Percentiles rank a stretch among this genome's conserved stretches.
Evolutionary conservation across 2,888 invertebrate genomes (phyloP).

Genomic region (Drosophila peninsularis): DNA sequence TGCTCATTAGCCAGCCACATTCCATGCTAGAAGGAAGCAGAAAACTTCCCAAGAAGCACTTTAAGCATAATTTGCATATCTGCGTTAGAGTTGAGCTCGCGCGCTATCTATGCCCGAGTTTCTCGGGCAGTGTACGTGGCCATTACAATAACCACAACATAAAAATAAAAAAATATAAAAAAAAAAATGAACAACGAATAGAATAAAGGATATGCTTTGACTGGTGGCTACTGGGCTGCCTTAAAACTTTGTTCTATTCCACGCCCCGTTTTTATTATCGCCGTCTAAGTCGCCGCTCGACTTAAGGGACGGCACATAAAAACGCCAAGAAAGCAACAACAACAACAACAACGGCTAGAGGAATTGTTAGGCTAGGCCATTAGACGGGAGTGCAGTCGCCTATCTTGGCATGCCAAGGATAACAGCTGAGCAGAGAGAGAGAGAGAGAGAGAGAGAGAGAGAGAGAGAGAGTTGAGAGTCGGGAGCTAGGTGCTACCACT

Average conservation of each 20-base stretch:
- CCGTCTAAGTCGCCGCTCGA: slow-evolving; percentile 53
- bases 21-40: slow-evolving; percentile 4
- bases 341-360: slow-evolving; percentile 15
- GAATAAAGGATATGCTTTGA: slow-evolving; percentile 65
- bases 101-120: slow-evolving; percentile 28
- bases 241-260: slow-evolving; percentile 70
- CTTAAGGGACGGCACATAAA: slow-evolving; percentile 73
- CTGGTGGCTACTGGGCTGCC: slow-evolving; percentile 50
- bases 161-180: slow-evolving; percentile 39
- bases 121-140: slow-evolving; percentile 61
- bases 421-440: slow-evolving; percentile 25
- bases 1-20: slow-evolving; percentile 40
- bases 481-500: slow-evolving; percentile 62
- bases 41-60: slow-evolving; percentile 29
- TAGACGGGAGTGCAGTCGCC: slow-evolving; percentile 68
- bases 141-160: slow-evolving; percentile 80
- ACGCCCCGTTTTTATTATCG: slow-evolving; percentile 74
- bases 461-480: slow-evolving; percentile 16
- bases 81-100: slow-evolving; percentile 19
- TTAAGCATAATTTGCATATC: slow-evolving; percentile 65
- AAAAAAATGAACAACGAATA: not conserved
- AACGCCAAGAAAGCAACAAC: slow-evolving; percentile 38
- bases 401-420: slow-evolving; percentile 64
- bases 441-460: not conserved
- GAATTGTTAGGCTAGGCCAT: slow-evolving; percentile 73